These are phyloP conservation scores for Pelecanus crispus DNA, from an alignment of 2,113 vertebrate genomes.

Conservation along the genomic window DNA sequence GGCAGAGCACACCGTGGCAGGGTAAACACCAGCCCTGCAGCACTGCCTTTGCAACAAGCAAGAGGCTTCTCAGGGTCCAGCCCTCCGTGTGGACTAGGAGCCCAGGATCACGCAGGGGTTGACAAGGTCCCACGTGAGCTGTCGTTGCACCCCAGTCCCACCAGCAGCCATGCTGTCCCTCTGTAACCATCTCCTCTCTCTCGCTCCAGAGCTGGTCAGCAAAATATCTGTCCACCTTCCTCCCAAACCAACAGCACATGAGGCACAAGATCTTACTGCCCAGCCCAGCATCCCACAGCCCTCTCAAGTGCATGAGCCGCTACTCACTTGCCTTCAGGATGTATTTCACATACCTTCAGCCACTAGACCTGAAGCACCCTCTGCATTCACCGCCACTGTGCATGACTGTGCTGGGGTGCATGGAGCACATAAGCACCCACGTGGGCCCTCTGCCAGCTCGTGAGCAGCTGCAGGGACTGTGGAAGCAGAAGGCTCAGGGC, in stretches of 20 bases:
- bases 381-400: fast-evolving
- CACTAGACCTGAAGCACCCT: neutral
- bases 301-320: neutral
- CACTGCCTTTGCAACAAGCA: neutral
- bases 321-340: neutral
- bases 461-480: neutral
- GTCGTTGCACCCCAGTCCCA: neutral
- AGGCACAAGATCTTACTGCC: neutral
- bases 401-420: too few species aligned
- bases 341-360: neutral
- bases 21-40: neutral
- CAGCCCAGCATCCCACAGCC: neutral
- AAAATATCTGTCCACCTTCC: neutral
- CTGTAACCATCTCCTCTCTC: neutral
- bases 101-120: neutral
- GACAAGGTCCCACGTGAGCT: neutral
- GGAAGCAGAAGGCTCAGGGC: neutral
- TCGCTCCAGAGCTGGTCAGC: neutral
- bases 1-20: neutral
- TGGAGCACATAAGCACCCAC: neutral
- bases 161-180: fast-evolving
- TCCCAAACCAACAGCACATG: neutral
- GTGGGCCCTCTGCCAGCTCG: fast-evolving
- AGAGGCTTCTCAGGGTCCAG: neutral
- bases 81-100: fast-evolving